These are phyloP conservation scores for Popillia japonica DNA, from an alignment of 1,140 invertebrate genomes.

Conservation along the genomic window DNA sequence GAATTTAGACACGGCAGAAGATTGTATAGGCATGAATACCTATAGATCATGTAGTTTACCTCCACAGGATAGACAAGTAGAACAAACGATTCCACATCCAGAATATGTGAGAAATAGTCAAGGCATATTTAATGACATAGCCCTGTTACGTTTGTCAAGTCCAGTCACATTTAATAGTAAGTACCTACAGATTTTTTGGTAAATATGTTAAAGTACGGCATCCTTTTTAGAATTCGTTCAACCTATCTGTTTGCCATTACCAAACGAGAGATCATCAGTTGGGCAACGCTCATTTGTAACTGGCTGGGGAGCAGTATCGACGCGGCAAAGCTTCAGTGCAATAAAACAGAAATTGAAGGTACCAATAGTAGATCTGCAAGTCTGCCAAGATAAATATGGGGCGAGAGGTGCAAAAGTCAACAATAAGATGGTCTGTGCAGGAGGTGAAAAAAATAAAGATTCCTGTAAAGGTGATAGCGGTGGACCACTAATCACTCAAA, in stretches of 20 bases:
- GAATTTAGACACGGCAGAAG: slow-evolving; percentile 63
- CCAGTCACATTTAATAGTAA: slow-evolving; percentile 63
- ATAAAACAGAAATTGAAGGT: slow-evolving; percentile 58
- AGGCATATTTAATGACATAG: slow-evolving; percentile 67
- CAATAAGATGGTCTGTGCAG: slow-evolving; percentile 68
- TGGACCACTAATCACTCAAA: slow-evolving; percentile 1
- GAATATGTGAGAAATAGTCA: slow-evolving; percentile 58
- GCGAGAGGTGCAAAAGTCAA: slow-evolving; percentile 57
- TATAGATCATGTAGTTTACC: slow-evolving; percentile 51
- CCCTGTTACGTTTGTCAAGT: slow-evolving; percentile 65
- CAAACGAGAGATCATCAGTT: slow-evolving; percentile 50
- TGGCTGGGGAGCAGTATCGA: slow-evolving; percentile 71
- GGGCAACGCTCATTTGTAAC: slow-evolving; percentile 63
- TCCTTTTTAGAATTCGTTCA: slow-evolving; percentile 63
- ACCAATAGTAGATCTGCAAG: slow-evolving; percentile 59
- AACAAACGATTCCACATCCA: slow-evolving; percentile 57
- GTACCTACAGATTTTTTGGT: too few species aligned
- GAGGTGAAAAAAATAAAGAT: slow-evolving; percentile 68
- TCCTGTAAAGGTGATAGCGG: slow-evolving; percentile 63
- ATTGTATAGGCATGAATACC: slow-evolving; percentile 61
- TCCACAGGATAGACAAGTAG: slow-evolving; percentile 52
- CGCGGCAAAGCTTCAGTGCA: slow-evolving; percentile 54
- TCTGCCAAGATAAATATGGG: slow-evolving; percentile 62
- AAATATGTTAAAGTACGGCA: too few species aligned
- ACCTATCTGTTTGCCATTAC: slow-evolving; percentile 73